A percentile compares a stretch with the other conserved stretches of the same genome.
phyloP scores from a whole-genome alignment of 2,888 invertebrate species.

The Tanypteryx hageni region DNA sequence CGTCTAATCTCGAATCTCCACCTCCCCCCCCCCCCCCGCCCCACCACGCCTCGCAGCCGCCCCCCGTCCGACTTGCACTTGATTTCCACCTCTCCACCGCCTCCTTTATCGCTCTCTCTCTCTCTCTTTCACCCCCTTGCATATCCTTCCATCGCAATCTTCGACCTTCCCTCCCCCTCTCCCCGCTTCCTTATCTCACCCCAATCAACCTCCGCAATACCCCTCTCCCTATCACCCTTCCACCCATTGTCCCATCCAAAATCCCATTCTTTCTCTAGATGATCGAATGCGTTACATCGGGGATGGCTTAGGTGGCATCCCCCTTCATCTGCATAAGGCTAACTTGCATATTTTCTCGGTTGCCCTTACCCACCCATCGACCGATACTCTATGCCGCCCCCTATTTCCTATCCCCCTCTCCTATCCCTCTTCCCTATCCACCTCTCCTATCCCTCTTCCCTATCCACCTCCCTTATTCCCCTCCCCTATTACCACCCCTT shows the following conservation, averaged over 20 bases:
- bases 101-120: background rate
- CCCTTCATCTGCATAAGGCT: constrained; percentile 43
- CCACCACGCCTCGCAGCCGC: background rate
- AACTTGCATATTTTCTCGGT: background rate
- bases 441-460: background rate
- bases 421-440: background rate
- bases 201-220: background rate
- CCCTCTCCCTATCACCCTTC: background rate
- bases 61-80: background rate
- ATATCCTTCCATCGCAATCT: background rate
- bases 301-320: background rate
- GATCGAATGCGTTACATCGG: constrained; percentile 34
- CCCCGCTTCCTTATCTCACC: background rate
- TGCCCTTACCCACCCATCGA: constrained; percentile 1
- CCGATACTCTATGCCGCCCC: too few relatives aligned
- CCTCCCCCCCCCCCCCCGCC: background rate
- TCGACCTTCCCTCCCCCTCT: background rate
- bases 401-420: background rate
- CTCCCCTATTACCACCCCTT: background rate
- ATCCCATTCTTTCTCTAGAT: background rate
- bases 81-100: constrained; percentile 4
- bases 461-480: background rate
- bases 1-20: background rate
- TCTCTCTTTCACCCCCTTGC: background rate
- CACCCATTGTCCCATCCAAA: background rate